Base-by-base conservation (phyloP, 2,888 invertebrate species). In the Doris montereyensis region DNA sequence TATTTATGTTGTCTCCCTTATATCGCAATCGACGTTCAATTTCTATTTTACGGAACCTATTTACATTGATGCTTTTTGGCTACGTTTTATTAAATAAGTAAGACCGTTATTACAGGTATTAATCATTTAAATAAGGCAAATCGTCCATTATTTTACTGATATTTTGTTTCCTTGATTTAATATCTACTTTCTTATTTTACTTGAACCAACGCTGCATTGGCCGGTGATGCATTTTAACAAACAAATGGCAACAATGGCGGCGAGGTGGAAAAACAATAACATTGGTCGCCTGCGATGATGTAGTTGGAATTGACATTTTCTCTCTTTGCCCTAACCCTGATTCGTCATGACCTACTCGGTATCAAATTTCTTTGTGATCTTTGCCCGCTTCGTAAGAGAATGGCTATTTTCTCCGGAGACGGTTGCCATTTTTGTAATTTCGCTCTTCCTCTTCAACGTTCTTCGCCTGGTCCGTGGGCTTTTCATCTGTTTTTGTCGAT, bases 351-450 rank as follows among this genome's bases (percentile, higher is more conserved):
- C 74, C 26, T 78, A 78, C 52, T 68, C 78, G 5, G 74, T 78
- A 24, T 74, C 78, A 2, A 74, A 32, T 30, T 28, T 74, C 10
- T 65, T 78, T 13, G 78, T 74, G 0, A 35, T 68, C 0, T 71
- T 72, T 4, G 30, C 74, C 26, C 68, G 52, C 74, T 78, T 74
- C 58, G 74, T 78, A 32, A 78, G 74, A 58, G 78, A 78, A 62
- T 78, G 78, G 78, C 24, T 78, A 2, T 74, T 78, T 68, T 78
- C 74, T 52, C 65, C 78, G 13, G 78, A 78, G 68, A 26, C 78
- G 10, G 65, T 78, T 34, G 74, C 74, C n/a, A 8, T 78, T 21
- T 74, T 78, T 34, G 78, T 78, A 0, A 72, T 72, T 30, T 68
- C 58, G 21, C 62, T 78, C 5, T 74, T 74, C 65, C 65, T 78